These are phyloP conservation scores for Columbina picui DNA, from an alignment of 2,113 vertebrate species.

Conservation along the genomic window DNA sequence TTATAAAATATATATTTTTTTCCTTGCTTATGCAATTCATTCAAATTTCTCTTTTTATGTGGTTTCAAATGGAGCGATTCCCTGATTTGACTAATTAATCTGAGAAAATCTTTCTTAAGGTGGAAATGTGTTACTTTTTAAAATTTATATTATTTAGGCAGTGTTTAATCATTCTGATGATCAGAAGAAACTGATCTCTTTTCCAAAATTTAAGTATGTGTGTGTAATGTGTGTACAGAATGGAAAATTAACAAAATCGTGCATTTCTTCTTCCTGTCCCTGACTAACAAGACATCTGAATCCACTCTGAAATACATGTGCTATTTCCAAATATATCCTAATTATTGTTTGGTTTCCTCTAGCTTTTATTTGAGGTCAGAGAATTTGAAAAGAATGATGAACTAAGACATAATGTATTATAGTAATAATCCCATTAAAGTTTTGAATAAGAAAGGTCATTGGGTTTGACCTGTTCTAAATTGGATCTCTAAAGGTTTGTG, in stretches of 20 bases:
- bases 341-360: neutral
- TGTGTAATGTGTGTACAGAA: neutral
- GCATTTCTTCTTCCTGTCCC: neutral
- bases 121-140: neutral
- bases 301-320: neutral
- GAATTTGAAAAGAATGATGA: constrained; percentile 29
- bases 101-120: neutral
- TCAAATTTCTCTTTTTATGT: neutral
- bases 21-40: neutral
- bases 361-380: constrained; percentile 32
- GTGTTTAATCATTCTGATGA: neutral
- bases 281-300: neutral
- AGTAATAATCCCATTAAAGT: constrained; percentile 40
- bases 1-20: neutral
- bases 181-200: neutral
- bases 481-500: neutral
- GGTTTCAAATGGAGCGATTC: neutral
- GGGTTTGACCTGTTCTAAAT: neutral
- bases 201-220: neutral
- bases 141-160: neutral
- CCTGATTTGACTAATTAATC: neutral
- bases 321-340: neutral
- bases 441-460: constrained; percentile 30
- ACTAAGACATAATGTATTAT: neutral
- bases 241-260: neutral